These are phyloP conservation scores for Apogon talboti DNA, from an alignment of 2,797 vertebrate genomes.

Conservation along the genomic window DNA sequence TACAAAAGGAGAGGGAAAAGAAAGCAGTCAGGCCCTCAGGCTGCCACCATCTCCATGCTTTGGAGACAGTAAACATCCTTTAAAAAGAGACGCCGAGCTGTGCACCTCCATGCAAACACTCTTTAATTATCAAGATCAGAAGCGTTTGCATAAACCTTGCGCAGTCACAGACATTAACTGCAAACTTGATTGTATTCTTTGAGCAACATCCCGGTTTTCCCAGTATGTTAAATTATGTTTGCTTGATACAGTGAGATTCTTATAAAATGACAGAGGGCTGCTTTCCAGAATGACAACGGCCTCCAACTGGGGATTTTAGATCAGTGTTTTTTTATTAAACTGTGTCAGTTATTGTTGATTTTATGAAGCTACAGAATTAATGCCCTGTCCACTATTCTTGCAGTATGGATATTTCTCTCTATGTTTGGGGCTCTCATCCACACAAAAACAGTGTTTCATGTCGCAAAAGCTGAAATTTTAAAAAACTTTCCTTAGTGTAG, in stretches of 20 bases:
- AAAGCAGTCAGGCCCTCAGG: slow-evolving; percentile 70
- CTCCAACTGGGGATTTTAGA: no score
- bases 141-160: slow-evolving; percentile 68
- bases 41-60: slow-evolving; percentile 72
- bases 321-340: no score
- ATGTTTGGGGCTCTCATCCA: no score
- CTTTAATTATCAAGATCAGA: slow-evolving; percentile 82
- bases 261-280: slow-evolving; percentile 15
- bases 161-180: slow-evolving; percentile 69
- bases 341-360: no score
- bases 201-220: slow-evolving; percentile 23
- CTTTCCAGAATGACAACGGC: not conserved
- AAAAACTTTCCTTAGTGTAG: no score
- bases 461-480: no score
- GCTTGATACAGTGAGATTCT: slow-evolving; percentile 40
- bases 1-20: slow-evolving; percentile 49
- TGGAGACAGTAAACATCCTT: slow-evolving; percentile 80
- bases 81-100: slow-evolving; percentile 67
- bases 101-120: slow-evolving; percentile 74
- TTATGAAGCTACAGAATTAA: no score
- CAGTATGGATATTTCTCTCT: no score
- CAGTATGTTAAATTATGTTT: slow-evolving; percentile 20
- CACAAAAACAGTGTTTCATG: no score
- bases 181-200: slow-evolving; percentile 65
- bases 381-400: no score